Evolutionary conservation across 2,113 vertebrate species (phyloP).

Genomic region (Mastomys natalensis): DNA sequence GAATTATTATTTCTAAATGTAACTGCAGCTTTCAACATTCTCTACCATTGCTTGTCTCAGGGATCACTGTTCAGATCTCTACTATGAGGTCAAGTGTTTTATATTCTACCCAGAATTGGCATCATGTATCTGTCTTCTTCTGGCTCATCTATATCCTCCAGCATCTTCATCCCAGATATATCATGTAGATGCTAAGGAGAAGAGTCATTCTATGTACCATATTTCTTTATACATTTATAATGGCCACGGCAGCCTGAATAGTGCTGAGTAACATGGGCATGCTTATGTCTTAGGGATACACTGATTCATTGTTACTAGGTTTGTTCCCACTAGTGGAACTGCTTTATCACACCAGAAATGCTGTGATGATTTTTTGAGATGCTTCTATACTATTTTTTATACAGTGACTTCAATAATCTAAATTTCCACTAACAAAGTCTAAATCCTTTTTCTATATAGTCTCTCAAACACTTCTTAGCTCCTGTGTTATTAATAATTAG

Average conservation of each 20-base stretch:
- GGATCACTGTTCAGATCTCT: neutral
- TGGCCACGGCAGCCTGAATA: neutral
- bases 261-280: neutral
- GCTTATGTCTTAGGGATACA: neutral
- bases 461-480: neutral
- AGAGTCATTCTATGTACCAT: too few species aligned
- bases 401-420: neutral
- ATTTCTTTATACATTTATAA: neutral
- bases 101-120: neutral
- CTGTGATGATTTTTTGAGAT: neutral
- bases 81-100: neutral
- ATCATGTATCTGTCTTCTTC: neutral
- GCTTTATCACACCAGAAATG: neutral
- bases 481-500: neutral
- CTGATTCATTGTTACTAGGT: neutral
- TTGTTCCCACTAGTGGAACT: neutral
- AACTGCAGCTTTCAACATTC: too few species aligned
- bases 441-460: too few species aligned
- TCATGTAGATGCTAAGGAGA: neutral
- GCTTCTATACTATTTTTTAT: neutral
- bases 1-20: too few species aligned
- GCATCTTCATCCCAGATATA: neutral
- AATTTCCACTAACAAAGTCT: neutral
- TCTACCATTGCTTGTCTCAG: neutral
- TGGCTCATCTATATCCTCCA: neutral